Percentiles rank a stretch among this genome's conserved stretches.
Conservation (phyloP, 2,113 vertebrate species). For the Dascyllus trimaculatus region DNA sequence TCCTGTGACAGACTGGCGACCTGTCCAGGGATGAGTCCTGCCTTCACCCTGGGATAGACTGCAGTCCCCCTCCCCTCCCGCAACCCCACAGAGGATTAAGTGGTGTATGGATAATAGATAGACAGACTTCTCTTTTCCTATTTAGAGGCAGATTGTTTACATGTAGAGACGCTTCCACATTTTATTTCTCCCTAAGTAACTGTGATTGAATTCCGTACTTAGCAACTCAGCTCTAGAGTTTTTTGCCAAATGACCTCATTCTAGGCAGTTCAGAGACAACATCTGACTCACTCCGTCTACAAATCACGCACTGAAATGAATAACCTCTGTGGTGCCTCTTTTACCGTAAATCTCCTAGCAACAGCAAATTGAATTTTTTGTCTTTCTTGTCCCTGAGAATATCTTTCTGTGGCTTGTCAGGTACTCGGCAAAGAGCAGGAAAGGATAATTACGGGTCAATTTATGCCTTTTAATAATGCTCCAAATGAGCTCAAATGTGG, state of each 20-base stretch:
- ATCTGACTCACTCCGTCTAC: slow-evolving; percentile 2
- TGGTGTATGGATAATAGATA: too few relatives aligned
- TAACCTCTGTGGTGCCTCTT: background rate
- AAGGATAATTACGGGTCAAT: slow-evolving; percentile 69
- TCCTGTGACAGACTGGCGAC: too few relatives aligned
- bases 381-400: slow-evolving; percentile 33
- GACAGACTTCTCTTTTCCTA: background rate
- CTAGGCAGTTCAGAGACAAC: slow-evolving; percentile 9
- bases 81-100: too few relatives aligned
- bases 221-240: slow-evolving; percentile 5
- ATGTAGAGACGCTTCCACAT: background rate
- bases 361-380: slow-evolving; percentile 41
- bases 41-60: too few relatives aligned
- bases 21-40: too few relatives aligned
- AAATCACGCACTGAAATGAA: slow-evolving; percentile 14
- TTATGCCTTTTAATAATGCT: slow-evolving; percentile 62
- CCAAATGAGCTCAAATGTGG: slow-evolving; percentile 44
- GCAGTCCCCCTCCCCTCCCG: too few relatives aligned
- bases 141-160: slow-evolving; percentile 21
- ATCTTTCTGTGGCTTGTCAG: slow-evolving; percentile 53
- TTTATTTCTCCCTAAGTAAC: background rate
- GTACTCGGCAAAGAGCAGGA: slow-evolving; percentile 35
- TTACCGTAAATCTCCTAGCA: slow-evolving; percentile 48
- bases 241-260: slow-evolving; percentile 14
- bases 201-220: background rate